A percentile compares a stretch with the other conserved stretches of the same genome.
Evolutionary conservation across 1,140 invertebrate species (phyloP).

Genomic region (Zophobas morio): DNA sequence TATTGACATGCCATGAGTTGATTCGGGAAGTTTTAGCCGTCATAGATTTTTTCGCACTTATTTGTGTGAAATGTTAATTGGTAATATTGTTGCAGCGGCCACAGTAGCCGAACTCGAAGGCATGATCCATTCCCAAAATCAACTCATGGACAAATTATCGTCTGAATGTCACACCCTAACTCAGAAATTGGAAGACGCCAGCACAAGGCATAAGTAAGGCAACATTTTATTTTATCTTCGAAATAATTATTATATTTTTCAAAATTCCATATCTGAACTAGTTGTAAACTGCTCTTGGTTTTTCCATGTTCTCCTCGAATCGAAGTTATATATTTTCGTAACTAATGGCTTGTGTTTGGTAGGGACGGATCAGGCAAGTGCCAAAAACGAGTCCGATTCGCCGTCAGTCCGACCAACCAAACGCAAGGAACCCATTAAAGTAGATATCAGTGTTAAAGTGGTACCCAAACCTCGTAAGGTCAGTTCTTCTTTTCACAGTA

Average conservation of each 20-base stretch:
- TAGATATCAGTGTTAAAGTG: slow-evolving; percentile 85
- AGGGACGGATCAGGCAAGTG: slow-evolving; percentile 62
- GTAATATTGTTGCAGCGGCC: slow-evolving; percentile 76
- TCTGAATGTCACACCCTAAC: slow-evolving; percentile 88
- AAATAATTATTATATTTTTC: not conserved
- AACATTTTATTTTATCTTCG: slow-evolving; percentile 11
- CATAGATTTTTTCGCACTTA: slow-evolving; percentile 28
- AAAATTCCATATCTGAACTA: not conserved
- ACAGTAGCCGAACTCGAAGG: slow-evolving; percentile 87
- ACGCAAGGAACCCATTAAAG: slow-evolving; percentile 84
- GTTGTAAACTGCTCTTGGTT: not conserved
- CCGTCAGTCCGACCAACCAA: slow-evolving; percentile 77
- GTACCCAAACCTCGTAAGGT: slow-evolving; percentile 75
- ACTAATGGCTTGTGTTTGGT: slow-evolving; percentile 66
- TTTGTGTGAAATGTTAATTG: slow-evolving; percentile 45
- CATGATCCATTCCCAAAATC: slow-evolving; percentile 88
- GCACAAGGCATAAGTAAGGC: slow-evolving; percentile 86
- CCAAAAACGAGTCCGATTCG: slow-evolving; percentile 70
- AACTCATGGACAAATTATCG: slow-evolving; percentile 89
- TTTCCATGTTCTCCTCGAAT: slow-evolving; percentile 12
- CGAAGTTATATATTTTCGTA: not conserved
- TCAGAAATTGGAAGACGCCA: slow-evolving; percentile 87
- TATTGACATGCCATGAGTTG: slow-evolving; percentile 61
- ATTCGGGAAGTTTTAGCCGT: slow-evolving; percentile 54
- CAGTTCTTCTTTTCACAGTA: slow-evolving; percentile 53